Conservation (phyloP, 1,140 invertebrate genomes). For the Orussus abietinus region DNA sequence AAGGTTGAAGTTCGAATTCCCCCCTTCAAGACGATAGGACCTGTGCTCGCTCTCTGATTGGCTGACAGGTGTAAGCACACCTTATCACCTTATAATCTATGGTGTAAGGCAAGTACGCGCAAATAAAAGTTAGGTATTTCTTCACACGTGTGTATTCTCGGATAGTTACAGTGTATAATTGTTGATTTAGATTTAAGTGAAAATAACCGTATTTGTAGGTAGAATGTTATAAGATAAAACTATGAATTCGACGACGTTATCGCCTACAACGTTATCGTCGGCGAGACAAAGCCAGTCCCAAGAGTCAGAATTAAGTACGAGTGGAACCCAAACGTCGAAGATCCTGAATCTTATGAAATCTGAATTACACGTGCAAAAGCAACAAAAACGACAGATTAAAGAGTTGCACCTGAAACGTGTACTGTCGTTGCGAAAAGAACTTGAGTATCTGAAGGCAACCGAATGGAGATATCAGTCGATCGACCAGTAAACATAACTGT, state of each 20-base stretch:
- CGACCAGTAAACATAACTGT: constrained; percentile 30
- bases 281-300: constrained; percentile 41
- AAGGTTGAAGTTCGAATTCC: too few relatives aligned
- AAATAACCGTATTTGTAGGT: too few relatives aligned
- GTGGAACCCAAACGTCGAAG: constrained; percentile 35
- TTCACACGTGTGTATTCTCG: too few relatives aligned
- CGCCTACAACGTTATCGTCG: constrained; percentile 36
- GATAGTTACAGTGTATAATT: too few relatives aligned
- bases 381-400: constrained; percentile 37
- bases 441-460: constrained; percentile 64
- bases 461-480: constrained; percentile 67
- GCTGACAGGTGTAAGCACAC: too few relatives aligned
- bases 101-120: too few relatives aligned
- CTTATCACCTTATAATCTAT: too few relatives aligned
- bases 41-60: too few relatives aligned
- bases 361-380: constrained; percentile 42
- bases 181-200: too few relatives aligned
- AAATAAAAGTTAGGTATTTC: too few relatives aligned
- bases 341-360: constrained; percentile 46
- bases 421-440: constrained; percentile 61
- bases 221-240: too few relatives aligned
- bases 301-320: constrained; percentile 39
- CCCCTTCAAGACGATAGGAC: too few relatives aligned
- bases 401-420: constrained; percentile 62
- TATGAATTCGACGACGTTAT: constrained; percentile 44